Evolutionary conservation across 2,888 invertebrate genomes (phyloP), one percentile per base, ranked within the genome.

Genomic region (Chymomyza fuscimana): DNA sequence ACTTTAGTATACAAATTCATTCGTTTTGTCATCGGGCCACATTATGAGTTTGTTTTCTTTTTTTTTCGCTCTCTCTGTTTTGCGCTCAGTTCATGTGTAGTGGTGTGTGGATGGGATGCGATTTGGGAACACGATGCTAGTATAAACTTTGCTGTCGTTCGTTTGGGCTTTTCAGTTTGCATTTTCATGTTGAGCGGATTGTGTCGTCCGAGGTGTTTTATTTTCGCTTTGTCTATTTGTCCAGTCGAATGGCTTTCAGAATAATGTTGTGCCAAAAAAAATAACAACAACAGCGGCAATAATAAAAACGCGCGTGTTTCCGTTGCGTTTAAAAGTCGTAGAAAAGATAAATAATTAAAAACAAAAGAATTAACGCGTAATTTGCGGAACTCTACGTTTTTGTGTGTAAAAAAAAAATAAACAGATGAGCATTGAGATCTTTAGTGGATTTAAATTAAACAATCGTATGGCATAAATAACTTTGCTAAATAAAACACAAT

Each of bases 111-210:
- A 7, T 54, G 54, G 19, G 16, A 22, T 54, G 54, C 22, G 54
- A 46, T 46, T 32, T 54, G 54, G 7, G n/a, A 1, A 22, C 54
- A n/a, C 54, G 54, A 19, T 22, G 16, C 19, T 54, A 32, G 32
- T 32, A 54, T 54, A 54, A 54, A 54, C 54, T 54, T 54, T 54
- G 16, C 16, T 19, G 16, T 16, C 40, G 16, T 7, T 22, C 54
- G 22, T 54, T 54, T 54, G 54, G 15, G 54, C 54, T 54, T 56
- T 40, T 65, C 65, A 65, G 65, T 65, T 46, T 40, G 46, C 58
- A 56, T 15, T 65, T 65, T 58, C 56, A 58, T 65, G 56, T 58
- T 36, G 65, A 36, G 36, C 58, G 46, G 46, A 36, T 25, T 40
- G 62, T 54, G 54, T 54, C 54, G 54, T 22, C 1, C 16, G 54